A percentile compares a stretch with the other conserved stretches of the same genome.
Evolutionary conservation across 2,113 vertebrate species (phyloP).

Genomic region (Pogona vitticeps): DNA sequence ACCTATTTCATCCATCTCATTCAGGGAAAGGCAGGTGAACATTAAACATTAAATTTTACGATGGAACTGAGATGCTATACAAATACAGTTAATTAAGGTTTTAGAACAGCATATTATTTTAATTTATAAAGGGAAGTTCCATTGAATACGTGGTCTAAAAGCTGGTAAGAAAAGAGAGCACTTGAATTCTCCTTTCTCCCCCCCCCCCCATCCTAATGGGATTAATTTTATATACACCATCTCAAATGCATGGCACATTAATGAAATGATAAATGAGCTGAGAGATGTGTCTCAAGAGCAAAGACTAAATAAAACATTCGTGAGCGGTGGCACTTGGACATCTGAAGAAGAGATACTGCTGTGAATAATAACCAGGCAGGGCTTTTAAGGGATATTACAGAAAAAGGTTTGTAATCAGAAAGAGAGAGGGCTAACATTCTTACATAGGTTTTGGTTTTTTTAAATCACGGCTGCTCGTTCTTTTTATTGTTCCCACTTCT

Average conservation of each 20-base stretch:
- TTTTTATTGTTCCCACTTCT: not conserved
- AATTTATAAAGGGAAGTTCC: constrained; percentile 52
- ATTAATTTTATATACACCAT: constrained; percentile 28
- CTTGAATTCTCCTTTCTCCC: not conserved
- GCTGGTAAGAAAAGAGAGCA: constrained; percentile 30
- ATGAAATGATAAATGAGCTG: constrained; percentile 53
- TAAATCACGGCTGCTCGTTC: not conserved
- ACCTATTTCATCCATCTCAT: constrained; percentile 56
- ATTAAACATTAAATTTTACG: constrained; percentile 67
- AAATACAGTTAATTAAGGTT: constrained; percentile 74
- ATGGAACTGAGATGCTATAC: constrained; percentile 66
- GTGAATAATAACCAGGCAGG: constrained; percentile 4
- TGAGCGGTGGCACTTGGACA: not conserved
- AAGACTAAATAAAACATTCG: constrained; percentile 44
- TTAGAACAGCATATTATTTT: constrained; percentile 54
- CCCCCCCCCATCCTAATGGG: not conserved
- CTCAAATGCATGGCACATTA: constrained; percentile 29
- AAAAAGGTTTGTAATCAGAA: not conserved
- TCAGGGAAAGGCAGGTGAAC: constrained; percentile 69
- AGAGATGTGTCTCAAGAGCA: constrained; percentile 47
- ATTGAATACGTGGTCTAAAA: constrained; percentile 51
- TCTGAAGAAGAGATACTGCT: not conserved
- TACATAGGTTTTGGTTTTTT: not conserved
- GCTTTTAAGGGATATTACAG: not conserved
- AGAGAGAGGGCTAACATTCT: not conserved